These are phyloP conservation scores for Myotis davidii DNA, from an alignment of 2,113 vertebrate species.

Conservation along the genomic window DNA sequence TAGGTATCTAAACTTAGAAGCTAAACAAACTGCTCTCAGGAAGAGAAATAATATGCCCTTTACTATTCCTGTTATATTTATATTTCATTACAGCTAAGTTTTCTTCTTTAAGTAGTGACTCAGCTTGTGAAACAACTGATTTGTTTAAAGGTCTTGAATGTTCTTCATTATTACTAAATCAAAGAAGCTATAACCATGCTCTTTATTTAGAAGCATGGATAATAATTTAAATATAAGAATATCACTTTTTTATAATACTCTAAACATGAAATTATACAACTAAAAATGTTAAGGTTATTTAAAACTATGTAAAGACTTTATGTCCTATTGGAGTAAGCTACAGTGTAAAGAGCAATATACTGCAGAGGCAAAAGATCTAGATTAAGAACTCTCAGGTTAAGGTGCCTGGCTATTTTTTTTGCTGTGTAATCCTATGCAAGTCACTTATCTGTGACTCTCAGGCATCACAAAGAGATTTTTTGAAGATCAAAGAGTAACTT, in stretches of 20 bases:
- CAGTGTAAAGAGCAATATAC: background rate
- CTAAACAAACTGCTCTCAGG: conserved; percentile 41
- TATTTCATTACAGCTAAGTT: conserved; percentile 45
- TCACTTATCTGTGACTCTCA: conserved; percentile 14
- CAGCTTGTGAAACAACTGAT: conserved; percentile 40
- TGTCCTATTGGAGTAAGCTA: background rate
- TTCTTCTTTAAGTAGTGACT: conserved; percentile 41
- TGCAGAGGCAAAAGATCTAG: background rate
- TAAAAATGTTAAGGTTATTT: conserved; percentile 16
- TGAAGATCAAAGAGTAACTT: conserved; percentile 14
- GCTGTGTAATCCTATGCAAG: conserved; percentile 12
- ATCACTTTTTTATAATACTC: conserved; percentile 10
- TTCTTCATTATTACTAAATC: conserved; percentile 51
- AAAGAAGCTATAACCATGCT: conserved; percentile 2
- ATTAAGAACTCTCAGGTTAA: background rate
- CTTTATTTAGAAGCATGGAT: conserved; percentile 54
- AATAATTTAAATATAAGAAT: conserved; percentile 55
- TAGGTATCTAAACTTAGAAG: conserved; percentile 55
- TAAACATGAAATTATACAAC: conserved; percentile 33
- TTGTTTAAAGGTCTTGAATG: conserved; percentile 56
- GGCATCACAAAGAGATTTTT: background rate
- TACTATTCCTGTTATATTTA: conserved; percentile 45
- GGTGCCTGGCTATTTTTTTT: background rate
- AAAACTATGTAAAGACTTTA: conserved; percentile 33
- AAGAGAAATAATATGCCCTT: conserved; percentile 17